Percentiles rank a stretch among this genome's conserved stretches.
Evolutionary conservation across 1,140 invertebrate genomes (phyloP).

Genomic region (Helicoverpa armigera): DNA sequence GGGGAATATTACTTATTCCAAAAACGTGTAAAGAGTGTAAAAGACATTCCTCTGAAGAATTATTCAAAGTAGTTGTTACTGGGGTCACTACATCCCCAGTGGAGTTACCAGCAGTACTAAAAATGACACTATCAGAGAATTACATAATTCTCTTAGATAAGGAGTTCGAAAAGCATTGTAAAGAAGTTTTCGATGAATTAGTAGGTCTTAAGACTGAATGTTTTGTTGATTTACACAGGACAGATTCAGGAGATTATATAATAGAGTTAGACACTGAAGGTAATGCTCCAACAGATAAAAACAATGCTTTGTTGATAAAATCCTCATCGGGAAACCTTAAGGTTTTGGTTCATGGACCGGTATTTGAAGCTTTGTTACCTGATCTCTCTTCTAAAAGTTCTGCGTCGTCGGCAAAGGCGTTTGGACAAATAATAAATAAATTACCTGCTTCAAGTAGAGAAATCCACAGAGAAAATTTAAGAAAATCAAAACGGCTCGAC

Average conservation of each 20-base stretch:
- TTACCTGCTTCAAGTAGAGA: constrained; percentile 46
- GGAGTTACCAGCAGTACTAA: constrained; percentile 60
- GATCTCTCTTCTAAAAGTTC: constrained; percentile 39
- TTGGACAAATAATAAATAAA: constrained; percentile 52
- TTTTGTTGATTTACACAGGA: constrained; percentile 59
- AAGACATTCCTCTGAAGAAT: constrained; percentile 13
- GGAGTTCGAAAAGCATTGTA: constrained; percentile 71
- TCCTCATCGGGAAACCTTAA: constrained; percentile 67
- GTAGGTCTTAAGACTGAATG: constrained; percentile 55
- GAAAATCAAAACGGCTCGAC: constrained; percentile 36
- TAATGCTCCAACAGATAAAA: constrained; percentile 11
- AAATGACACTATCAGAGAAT: constrained; percentile 62
- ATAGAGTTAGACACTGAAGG: constrained; percentile 59
- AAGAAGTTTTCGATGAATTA: constrained; percentile 57
- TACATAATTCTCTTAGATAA: constrained; percentile 71
- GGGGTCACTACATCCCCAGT: constrained; percentile 42
- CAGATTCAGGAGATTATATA: constrained; percentile 58
- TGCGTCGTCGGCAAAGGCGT: constrained; percentile 49
- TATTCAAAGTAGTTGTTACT: constrained; percentile 60
- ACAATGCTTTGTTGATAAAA: constrained; percentile 67
- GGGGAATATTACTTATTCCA: constrained; percentile 48
- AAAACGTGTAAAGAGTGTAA: not conserved
- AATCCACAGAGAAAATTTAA: constrained; percentile 34
- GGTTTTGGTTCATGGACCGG: constrained; percentile 57
- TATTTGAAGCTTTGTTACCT: constrained; percentile 38